A percentile compares a stretch with the other conserved stretches of the same genome.
phyloP scores from a whole-genome alignment of 2,113 vertebrate genomes.

The Orcinus orca region DNA sequence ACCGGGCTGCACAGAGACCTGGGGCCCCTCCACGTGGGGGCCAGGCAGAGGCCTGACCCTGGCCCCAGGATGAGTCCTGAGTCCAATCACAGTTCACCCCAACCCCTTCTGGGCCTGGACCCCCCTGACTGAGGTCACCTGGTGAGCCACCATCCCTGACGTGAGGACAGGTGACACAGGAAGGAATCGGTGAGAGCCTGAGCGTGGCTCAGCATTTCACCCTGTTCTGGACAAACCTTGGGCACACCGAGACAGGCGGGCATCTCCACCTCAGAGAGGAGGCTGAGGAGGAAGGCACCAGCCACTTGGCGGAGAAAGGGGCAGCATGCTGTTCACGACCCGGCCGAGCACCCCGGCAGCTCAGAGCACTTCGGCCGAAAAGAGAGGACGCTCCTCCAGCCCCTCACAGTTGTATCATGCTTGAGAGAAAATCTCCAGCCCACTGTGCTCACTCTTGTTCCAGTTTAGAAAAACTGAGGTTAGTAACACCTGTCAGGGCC shows the following conservation, averaged over 20 bases:
- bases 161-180: background rate
- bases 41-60: background rate
- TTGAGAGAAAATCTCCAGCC: background rate
- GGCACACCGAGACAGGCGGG: background rate
- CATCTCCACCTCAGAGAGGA: background rate
- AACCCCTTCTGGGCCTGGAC: background rate
- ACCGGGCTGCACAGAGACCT: background rate
- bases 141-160: background rate
- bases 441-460: background rate
- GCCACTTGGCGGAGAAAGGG: accelerated
- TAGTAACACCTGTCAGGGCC: background rate
- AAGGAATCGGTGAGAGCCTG: background rate
- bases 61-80: background rate
- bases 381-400: background rate
- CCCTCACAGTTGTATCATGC: accelerated
- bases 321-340: background rate
- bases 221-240: background rate
- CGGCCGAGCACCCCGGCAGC: background rate
- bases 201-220: background rate
- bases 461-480: background rate
- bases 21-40: background rate
- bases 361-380: background rate
- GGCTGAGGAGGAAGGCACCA: background rate
- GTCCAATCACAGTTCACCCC: background rate
- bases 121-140: background rate